phyloP scores from a whole-genome alignment of 2,113 vertebrate genomes.

The Clarias macrocephalus region DNA sequence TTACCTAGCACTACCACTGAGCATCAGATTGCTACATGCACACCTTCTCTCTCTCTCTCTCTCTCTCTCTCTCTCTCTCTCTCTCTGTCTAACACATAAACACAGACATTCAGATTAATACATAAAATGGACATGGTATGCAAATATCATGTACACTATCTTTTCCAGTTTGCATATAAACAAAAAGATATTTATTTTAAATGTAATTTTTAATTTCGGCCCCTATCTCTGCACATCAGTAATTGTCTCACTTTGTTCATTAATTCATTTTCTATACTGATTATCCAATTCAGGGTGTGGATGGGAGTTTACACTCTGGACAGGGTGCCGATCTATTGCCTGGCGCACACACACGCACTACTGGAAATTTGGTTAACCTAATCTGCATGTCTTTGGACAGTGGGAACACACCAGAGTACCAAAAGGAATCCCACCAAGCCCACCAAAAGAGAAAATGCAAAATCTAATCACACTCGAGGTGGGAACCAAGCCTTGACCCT shows the following conservation, averaged over 20 bases:
- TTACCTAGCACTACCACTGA: conserved; percentile 54
- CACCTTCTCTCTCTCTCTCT: background rate
- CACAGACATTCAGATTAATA: conserved; percentile 2
- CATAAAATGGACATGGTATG: background rate
- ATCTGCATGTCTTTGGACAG: too few relatives aligned
- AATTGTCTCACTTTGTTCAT: background rate
- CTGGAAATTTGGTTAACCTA: too few relatives aligned
- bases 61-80: background rate
- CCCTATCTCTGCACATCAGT: background rate
- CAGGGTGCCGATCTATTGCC: too few relatives aligned
- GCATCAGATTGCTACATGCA: conserved; percentile 22
- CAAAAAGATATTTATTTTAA: background rate
- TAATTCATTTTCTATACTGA: too few relatives aligned
- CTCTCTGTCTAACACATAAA: background rate
- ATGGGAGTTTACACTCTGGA: too few relatives aligned
- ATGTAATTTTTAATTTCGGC: background rate
- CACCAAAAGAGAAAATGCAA: too few relatives aligned
- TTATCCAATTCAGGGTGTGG: too few relatives aligned
- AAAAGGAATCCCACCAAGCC: too few relatives aligned
- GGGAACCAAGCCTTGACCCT: too few relatives aligned
- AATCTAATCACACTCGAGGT: too few relatives aligned
- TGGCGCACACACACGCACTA: too few relatives aligned
- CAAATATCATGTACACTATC: background rate
- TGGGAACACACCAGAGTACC: too few relatives aligned
- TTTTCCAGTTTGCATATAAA: background rate